Conservation (phyloP, 2,113 vertebrate genomes). For the Pelusios castaneus region DNA sequence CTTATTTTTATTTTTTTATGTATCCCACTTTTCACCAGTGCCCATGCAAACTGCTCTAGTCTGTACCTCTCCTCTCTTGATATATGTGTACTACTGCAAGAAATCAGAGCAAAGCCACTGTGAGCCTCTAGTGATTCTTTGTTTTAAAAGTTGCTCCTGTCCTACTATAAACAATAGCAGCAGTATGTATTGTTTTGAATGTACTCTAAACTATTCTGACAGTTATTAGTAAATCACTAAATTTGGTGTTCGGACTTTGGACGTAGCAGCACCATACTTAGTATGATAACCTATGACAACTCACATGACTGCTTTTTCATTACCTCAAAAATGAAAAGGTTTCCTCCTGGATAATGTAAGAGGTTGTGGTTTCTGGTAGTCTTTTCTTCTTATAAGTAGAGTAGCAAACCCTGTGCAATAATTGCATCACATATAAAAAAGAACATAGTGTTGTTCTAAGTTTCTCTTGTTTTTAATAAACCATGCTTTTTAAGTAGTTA, state of each 20-base stretch:
- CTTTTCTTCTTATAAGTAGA: not conserved
- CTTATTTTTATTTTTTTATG: not conserved
- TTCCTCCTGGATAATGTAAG: not conserved
- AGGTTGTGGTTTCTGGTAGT: not conserved
- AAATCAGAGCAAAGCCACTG: not conserved
- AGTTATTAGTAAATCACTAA: not conserved
- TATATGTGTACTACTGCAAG: not conserved
- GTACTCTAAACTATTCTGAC: not conserved
- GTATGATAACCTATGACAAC: not conserved
- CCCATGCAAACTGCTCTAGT: not conserved
- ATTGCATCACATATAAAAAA: not conserved
- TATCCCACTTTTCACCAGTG: not conserved
- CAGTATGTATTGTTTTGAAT: not conserved
- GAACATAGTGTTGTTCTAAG: not conserved
- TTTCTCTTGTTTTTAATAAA: not conserved
- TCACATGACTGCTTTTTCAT: not conserved
- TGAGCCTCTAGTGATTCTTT: not conserved
- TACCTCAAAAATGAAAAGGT: not conserved
- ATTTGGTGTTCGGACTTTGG: not conserved
- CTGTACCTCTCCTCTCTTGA: not conserved
- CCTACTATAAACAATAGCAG: not conserved
- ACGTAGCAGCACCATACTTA: not conserved
- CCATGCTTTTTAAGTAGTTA: not conserved
- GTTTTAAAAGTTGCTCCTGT: rapidly evolving
- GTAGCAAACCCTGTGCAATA: not conserved